Base-by-base conservation (phyloP, 2,113 vertebrate genomes). In the zebrafish (Danio rerio) region DNA sequence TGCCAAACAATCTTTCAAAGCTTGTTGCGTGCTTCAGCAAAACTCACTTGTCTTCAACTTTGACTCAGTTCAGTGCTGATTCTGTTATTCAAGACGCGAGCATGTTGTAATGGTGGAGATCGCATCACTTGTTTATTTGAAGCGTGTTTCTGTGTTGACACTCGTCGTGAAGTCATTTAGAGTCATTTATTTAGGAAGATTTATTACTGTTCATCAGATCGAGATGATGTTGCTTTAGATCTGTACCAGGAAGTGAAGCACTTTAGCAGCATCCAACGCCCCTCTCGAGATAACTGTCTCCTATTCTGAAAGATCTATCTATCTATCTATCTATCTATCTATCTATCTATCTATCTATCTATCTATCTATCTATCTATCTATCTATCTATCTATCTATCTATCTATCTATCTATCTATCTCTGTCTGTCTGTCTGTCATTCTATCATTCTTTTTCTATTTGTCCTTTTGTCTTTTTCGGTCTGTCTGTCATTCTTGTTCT, bases 111-210 rank as follows among this genome's bases (percentile, higher is more conserved):
- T 18, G n/a, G 16, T 11, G 15, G 16, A 9, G 31, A 31, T 43
- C 43, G 55, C 55, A 47, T 61, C 73, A 75, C 40, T 75, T 75
- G 55, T 75, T 61, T 74, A 45, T 55, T 20, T 58, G 31, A 58
- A 74, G 40, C 42, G 55, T 75, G 10, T 47, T 47, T 12, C 13
- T 61, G 42, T 10, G 6, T 10, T 21, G 10, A 8, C 43, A 68
- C 5, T 66, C 1, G 8, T 43, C 0, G 7, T 43, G n/a, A n/a
- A 68, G n/a, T 5, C 9, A 2, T 20, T 9, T 10, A 42, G 10
- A 12, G 40, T 43, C 3, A 12, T 4, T 56, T 56, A 56, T 21
- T 59, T 4, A 69, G 7, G 9, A 74, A 20, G 0, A 12, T 7
- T 59, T 59, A 47, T 13, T 75, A 47, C 15, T 63, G 43, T 50